Evolutionary conservation across 1,140 invertebrate species (phyloP).

Genomic region (Mycetomoellerius zeteki): DNA sequence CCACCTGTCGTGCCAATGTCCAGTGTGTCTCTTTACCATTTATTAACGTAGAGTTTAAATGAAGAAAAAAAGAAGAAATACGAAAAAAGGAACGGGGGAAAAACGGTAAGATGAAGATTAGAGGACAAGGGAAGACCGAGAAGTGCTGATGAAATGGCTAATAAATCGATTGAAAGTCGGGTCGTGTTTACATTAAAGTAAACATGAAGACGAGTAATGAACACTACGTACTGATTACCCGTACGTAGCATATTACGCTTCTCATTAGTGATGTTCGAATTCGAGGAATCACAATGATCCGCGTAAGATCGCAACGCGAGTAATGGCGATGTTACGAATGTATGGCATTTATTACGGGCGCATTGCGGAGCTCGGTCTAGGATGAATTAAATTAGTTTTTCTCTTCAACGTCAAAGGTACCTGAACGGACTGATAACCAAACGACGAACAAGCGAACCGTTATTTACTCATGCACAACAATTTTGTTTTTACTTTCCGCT

Average conservation of each 20-base stretch:
- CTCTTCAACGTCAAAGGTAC: constrained; percentile 84
- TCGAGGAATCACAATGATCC: constrained; percentile 30
- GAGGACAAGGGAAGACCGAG: constrained; percentile 33
- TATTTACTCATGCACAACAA: constrained; percentile 74
- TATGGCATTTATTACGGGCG: constrained; percentile 61
- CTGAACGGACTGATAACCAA: constrained; percentile 82
- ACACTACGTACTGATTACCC: constrained; percentile 26
- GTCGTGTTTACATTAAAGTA: constrained; percentile 24
- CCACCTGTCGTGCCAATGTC: constrained; percentile 88
- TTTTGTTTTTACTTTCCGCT: constrained; percentile 64
- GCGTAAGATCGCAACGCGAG: constrained; percentile 55
- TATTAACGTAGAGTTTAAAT: constrained; percentile 86
- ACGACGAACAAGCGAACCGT: constrained; percentile 73
- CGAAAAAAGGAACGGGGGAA: constrained; percentile 29
- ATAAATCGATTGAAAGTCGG: constrained; percentile 16
- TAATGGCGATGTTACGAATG: constrained; percentile 50
- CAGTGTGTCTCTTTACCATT: constrained; percentile 87
- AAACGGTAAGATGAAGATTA: constrained; percentile 45
- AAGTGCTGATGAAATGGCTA: constrained; percentile 52
- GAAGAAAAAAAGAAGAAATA: constrained; percentile 58
- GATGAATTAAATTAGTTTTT: constrained; percentile 75
- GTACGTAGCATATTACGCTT: constrained; percentile 61
- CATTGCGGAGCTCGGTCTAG: constrained; percentile 57
- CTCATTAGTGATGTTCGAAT: constrained; percentile 51
- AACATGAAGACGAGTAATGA: constrained; percentile 39